A percentile compares a stretch with the other conserved stretches of the same genome.
These are phyloP conservation scores for Mystacides longicornis DNA, from an alignment of 2,888 invertebrate species.

Conservation along the genomic window DNA sequence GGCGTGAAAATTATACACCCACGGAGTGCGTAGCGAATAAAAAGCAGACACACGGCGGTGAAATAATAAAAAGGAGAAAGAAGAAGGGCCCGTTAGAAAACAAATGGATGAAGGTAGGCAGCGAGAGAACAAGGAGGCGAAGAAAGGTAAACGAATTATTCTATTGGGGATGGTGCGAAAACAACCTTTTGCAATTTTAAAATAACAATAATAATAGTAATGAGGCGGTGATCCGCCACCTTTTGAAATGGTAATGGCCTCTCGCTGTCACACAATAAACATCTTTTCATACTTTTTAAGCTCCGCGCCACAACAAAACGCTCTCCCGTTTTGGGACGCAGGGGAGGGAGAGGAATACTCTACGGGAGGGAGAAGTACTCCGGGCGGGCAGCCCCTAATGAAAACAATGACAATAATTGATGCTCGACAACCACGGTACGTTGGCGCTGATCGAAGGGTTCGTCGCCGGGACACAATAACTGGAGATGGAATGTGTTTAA, in stretches of 20 bases:
- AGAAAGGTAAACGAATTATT: constrained; percentile 22
- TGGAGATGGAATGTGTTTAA: no score
- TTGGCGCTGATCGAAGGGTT: no score
- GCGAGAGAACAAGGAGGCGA: background rate
- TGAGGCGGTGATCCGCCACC: constrained; percentile 22
- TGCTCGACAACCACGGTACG: constrained; percentile 10
- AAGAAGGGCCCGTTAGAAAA: background rate
- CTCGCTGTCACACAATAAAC: constrained; percentile 25
- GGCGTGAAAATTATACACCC: background rate
- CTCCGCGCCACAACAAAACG: constrained; percentile 16
- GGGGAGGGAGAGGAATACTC: constrained; percentile 22
- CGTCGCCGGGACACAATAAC: no score
- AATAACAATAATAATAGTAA: constrained; percentile 1
- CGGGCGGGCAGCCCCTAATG: constrained; percentile 9
- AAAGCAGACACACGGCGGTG: no score
- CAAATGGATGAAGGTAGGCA: background rate
- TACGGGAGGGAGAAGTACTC: constrained; percentile 8
- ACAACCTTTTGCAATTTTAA: constrained; percentile 23
- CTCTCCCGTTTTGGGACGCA: background rate
- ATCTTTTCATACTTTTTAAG: constrained; percentile 26
- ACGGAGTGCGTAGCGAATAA: background rate
- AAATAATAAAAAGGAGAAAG: background rate
- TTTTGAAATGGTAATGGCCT: constrained; percentile 26
- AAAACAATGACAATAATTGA: constrained; percentile 27
- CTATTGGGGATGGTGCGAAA: constrained; percentile 16